These are phyloP conservation scores for Cephalophus harveyi DNA, from an alignment of 2,113 vertebrate genomes.

Conservation along the genomic window DNA sequence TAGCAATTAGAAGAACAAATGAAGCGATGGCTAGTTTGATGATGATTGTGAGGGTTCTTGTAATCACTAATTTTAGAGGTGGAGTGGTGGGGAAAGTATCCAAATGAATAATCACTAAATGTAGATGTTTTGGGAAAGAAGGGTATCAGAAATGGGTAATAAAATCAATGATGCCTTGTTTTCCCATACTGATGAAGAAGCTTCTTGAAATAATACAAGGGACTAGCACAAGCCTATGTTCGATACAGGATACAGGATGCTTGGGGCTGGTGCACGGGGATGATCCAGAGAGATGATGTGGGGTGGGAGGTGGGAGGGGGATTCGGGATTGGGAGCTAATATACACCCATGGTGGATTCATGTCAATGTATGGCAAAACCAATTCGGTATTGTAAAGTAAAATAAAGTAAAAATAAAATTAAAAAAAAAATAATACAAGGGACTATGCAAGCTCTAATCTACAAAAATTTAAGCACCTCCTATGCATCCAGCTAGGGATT, in stretches of 20 bases:
- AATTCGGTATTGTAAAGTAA: too few species aligned
- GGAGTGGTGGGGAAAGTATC: constrained; percentile 30
- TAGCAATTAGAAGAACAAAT: constrained; percentile 69
- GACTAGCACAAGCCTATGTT: too few species aligned
- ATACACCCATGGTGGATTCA: too few species aligned
- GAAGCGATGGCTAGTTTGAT: constrained; percentile 57
- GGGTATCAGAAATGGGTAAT: constrained; percentile 2
- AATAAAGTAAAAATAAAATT: too few species aligned
- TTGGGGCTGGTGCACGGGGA: too few species aligned
- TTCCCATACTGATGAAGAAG: not conserved
- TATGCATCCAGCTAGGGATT: not conserved
- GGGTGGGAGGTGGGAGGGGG: too few species aligned
- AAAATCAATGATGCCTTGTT: not conserved
- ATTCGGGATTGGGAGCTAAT: too few species aligned
- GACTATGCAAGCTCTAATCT: not conserved
- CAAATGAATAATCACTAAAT: constrained; percentile 52
- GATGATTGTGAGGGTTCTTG: constrained; percentile 37
- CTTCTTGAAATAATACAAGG: not conserved
- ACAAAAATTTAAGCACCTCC: not conserved
- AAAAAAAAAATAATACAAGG: not conserved
- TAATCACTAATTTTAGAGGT: constrained; percentile 56
- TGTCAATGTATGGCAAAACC: too few species aligned
- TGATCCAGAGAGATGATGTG: too few species aligned
- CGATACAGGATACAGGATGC: too few species aligned
- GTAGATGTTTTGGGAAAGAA: constrained; percentile 1